Base-by-base conservation (phyloP, 2,113 vertebrate species). In the Quiscalus mexicanus region DNA sequence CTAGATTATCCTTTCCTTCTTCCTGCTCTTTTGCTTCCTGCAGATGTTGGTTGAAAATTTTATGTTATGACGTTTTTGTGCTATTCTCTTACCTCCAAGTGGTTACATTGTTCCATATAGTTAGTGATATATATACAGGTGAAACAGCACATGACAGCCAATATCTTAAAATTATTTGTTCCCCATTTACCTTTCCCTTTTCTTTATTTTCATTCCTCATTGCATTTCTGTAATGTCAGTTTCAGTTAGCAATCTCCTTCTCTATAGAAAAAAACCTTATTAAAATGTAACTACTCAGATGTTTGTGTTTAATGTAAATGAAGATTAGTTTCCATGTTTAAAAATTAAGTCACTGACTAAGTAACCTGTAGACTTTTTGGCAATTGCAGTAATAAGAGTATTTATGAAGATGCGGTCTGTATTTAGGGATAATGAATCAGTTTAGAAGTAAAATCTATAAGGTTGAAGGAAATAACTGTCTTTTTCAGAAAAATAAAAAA, bases 371-470 rank as follows among this genome's bases (percentile, higher is more conserved):
- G 53, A 65, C 87, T 84, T 59, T 83, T 71, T 80, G 31, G 35
- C 80, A 94, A 15, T 87, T 41, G 35, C 0, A 4, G 13, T 81
- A 96, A 74, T 91, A 93, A 69, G 71, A 67, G 21, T 77, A 93
- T 76, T 94, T 94, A 74, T 85, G 64, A 94, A 87, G 67, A 73
- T 68, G 60, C 1, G 15, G 24, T 75, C 60, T 89, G n/a, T 74
- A 68, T 89, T 84, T 91, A 89, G 42, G 55, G 41, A 83, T 33
- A 94, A 92, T 77, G 82, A 89, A 90, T 95, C 76, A 95, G 18
- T 91, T 93, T 93, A 91, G 91, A 84, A 94, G 22, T 73, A 90
- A 95, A 95, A 94, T 96, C 83, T 88, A 23, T 92, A 67, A 50
- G 41, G 41, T 69, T 73, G 63, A 79, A 92, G 50, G 49, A 82